These are phyloP conservation scores for Notodonta dromedarius DNA, from an alignment of 2,888 invertebrate genomes.

Conservation along the genomic window DNA sequence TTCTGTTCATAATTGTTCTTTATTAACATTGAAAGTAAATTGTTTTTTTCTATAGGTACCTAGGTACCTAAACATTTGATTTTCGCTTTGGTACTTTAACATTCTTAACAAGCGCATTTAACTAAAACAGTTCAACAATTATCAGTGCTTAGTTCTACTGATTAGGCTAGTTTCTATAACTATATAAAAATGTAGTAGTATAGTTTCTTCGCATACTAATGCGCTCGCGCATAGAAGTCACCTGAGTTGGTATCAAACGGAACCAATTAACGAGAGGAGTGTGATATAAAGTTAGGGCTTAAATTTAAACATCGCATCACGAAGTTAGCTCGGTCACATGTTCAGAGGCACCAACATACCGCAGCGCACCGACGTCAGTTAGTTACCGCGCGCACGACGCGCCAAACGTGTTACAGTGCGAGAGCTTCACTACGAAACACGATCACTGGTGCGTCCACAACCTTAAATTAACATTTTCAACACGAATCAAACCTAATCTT, in stretches of 20 bases:
- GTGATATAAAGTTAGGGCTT: conserved; percentile 16
- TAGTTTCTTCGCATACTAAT: conserved; percentile 6
- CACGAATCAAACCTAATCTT: conserved; percentile 26
- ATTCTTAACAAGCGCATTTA: neutral
- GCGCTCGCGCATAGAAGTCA: conserved; percentile 27
- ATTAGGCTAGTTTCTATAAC: neutral
- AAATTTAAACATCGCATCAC: conserved; percentile 64
- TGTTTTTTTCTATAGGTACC: neutral
- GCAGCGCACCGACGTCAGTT: conserved; percentile 57
- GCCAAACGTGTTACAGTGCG: conserved; percentile 59
- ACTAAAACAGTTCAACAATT: neutral
- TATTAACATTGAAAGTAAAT: neutral
- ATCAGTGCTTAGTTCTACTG: neutral
- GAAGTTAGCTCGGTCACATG: conserved; percentile 74
- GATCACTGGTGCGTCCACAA: conserved; percentile 66
- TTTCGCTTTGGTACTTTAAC: neutral
- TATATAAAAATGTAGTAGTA: too few relatives aligned
- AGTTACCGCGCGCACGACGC: conserved; percentile 67
- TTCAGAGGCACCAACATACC: conserved; percentile 70
- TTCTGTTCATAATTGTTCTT: neutral
- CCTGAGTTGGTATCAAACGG: neutral
- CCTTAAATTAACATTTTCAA: conserved; percentile 34
- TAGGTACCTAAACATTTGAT: neutral
- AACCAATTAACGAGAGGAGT: neutral
- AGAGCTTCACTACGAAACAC: conserved; percentile 43